Conservation (phyloP, 2,797 vertebrate species). For the Potorous gilbertii region DNA sequence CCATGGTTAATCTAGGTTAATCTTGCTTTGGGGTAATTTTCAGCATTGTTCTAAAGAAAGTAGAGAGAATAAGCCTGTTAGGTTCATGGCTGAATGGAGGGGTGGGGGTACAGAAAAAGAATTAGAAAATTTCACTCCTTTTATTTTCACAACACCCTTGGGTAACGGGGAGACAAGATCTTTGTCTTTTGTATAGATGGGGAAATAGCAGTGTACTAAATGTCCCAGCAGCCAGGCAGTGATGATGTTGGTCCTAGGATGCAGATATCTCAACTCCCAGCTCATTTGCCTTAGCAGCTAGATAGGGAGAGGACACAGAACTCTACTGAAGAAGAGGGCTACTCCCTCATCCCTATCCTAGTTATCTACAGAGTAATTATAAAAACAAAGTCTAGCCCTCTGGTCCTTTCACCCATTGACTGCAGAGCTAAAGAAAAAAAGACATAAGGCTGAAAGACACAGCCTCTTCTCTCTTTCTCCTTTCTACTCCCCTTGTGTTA, state of each 20-base stretch:
- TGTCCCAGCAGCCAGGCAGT: not conserved
- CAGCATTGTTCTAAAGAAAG: not conserved
- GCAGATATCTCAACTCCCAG: not conserved
- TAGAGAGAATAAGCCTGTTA: not conserved
- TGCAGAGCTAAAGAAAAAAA: not conserved
- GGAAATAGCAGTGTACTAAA: not conserved
- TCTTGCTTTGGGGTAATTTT: not conserved
- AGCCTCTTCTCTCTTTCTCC: not conserved
- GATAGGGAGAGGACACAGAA: not conserved
- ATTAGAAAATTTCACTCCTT: not conserved
- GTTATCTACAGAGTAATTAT: not conserved
- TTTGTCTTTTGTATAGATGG: fast-evolving
- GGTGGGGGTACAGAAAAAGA: not conserved
- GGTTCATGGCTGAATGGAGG: too few species aligned
- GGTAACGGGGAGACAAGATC: not conserved
- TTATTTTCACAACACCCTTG: not conserved
- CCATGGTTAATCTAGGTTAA: not conserved
- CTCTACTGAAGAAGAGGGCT: not conserved
- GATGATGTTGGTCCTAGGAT: not conserved
- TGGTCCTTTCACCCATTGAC: not conserved
- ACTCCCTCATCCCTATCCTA: not conserved
- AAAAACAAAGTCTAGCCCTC: not conserved
- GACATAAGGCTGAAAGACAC: too few species aligned
- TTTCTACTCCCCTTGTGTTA: not conserved
- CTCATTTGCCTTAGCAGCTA: not conserved